Conservation (phyloP, 2,797 vertebrate species). For the Tinamus major region DNA sequence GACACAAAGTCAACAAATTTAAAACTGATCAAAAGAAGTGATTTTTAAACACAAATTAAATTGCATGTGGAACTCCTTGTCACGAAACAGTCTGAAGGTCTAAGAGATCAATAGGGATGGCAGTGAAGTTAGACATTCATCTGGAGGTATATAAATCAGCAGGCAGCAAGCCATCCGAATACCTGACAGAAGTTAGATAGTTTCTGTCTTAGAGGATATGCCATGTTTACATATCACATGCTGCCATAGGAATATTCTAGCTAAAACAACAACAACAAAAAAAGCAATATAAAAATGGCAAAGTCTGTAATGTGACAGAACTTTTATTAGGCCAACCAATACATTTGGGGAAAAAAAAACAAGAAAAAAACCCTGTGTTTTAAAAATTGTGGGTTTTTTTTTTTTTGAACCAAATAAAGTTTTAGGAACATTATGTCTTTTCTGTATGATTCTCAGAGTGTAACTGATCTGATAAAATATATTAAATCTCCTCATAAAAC, state of each 20-base stretch:
- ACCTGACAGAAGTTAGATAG: not conserved
- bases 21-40: constrained; percentile 53
- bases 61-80: not conserved
- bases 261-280: not conserved
- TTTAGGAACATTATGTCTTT: not conserved
- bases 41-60: constrained; percentile 20
- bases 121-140: constrained; percentile 18
- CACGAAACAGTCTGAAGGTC: constrained; percentile 4
- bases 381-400: not conserved
- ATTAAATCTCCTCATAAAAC: not conserved
- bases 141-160: not conserved
- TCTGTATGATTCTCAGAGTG: not conserved
- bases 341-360: not conserved
- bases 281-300: not conserved
- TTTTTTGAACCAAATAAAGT: not conserved
- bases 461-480: not conserved
- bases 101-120: constrained; percentile 43
- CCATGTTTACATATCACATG: not conserved
- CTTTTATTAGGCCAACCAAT: not conserved
- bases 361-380: not conserved
- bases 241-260: not conserved
- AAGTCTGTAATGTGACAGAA: not conserved
- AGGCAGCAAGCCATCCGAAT: not conserved
- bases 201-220: not conserved
- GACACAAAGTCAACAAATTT: constrained; percentile 12